Conservation (phyloP, 53 echinoderm and acorn worm species). For the Hippasteria phrygiana region DNA sequence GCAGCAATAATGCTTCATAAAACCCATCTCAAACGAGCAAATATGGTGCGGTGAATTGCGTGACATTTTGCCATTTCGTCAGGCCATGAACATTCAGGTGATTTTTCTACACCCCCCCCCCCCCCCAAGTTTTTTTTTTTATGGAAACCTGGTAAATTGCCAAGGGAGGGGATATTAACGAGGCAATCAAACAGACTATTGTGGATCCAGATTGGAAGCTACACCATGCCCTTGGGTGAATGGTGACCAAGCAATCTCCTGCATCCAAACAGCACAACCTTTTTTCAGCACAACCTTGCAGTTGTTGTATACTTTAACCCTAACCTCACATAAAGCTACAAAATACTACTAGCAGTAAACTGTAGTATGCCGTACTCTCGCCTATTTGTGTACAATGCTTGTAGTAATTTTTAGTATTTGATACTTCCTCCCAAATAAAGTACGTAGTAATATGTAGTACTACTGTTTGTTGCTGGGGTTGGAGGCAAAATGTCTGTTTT, state of each 20-base stretch:
- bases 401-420: too few species aligned
- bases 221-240: constrained; percentile 30
- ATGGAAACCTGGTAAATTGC: constrained; percentile 16
- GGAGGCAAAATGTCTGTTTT: too few species aligned
- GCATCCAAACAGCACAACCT: background rate
- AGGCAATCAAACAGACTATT: constrained; percentile 38
- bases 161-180: background rate
- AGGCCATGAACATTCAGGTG: constrained; percentile 14
- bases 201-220: constrained; percentile 1
- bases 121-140: background rate
- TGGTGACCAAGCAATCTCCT: background rate
- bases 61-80: constrained; percentile 19
- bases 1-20: background rate
- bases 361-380: too few species aligned
- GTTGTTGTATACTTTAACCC: too few species aligned
- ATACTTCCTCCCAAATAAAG: too few species aligned
- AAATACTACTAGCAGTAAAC: too few species aligned
- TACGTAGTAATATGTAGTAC: too few species aligned
- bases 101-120: background rate
- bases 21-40: background rate
- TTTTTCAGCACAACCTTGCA: background rate
- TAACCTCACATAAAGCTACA: too few species aligned
- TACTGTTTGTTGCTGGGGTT: too few species aligned
- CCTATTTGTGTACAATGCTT: too few species aligned
- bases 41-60: background rate